Evolutionary conservation across 1,140 invertebrate genomes (phyloP).

Genomic region (Drosophila nannoptera): DNA sequence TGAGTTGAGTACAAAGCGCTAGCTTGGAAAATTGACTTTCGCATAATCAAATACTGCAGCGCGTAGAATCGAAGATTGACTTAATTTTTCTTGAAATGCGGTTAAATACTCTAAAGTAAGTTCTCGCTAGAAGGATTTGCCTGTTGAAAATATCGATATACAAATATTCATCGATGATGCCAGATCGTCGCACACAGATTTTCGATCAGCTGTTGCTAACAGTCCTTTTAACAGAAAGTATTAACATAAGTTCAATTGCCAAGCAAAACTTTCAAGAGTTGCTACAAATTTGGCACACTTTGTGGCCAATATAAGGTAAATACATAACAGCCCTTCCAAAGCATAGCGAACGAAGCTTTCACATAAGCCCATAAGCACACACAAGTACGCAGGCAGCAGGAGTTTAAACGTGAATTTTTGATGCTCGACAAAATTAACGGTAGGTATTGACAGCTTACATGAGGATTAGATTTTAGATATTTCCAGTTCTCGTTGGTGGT

Average conservation of each 20-base stretch:
- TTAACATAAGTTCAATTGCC: slow-evolving; percentile 1
- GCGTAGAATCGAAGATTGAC: too few species aligned
- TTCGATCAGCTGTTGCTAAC: too few species aligned
- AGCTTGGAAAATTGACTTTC: not conserved
- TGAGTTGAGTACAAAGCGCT: not conserved
- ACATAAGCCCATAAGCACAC: slow-evolving; percentile 13
- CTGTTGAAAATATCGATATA: too few species aligned
- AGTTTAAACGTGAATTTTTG: slow-evolving; percentile 56
- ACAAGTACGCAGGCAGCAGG: not conserved
- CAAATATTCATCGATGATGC: too few species aligned
- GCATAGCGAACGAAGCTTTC: not conserved
- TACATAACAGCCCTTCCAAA: slow-evolving; percentile 5
- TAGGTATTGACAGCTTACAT: slow-evolving; percentile 80
- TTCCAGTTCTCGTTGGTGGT: slow-evolving; percentile 89
- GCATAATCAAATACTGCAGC: not conserved
- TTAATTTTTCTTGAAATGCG: too few species aligned
- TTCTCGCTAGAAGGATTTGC: too few species aligned
- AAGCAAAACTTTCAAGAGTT: slow-evolving; percentile 1
- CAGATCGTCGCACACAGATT: too few species aligned
- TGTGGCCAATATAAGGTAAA: slow-evolving; percentile 12
- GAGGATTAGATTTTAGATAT: slow-evolving; percentile 85
- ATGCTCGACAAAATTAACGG: slow-evolving; percentile 60
- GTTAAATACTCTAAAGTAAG: too few species aligned
- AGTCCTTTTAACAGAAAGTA: not conserved
- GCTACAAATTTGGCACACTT: slow-evolving; percentile 30